phyloP scores from a whole-genome alignment of 1,140 invertebrate species.

The Procambarus clarkii region DNA sequence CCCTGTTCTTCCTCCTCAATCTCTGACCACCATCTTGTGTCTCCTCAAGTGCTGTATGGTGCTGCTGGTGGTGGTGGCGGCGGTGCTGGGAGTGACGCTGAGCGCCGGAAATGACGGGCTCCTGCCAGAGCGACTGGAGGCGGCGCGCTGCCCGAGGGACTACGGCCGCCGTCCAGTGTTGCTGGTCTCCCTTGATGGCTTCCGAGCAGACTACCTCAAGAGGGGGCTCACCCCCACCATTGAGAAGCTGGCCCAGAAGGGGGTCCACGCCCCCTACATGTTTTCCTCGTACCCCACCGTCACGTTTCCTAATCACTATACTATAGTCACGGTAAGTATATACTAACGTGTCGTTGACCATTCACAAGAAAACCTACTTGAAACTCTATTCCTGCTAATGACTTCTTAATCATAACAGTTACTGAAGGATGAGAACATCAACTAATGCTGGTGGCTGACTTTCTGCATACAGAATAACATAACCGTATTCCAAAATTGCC shows the following conservation, averaged over 20 bases:
- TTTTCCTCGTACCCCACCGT: conserved; percentile 83
- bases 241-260: conserved; percentile 78
- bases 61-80: too few species aligned
- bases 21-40: too few species aligned
- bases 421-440: not conserved
- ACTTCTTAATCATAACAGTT: not conserved
- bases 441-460: not conserved
- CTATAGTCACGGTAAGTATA: too few species aligned
- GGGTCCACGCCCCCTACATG: conserved; percentile 81
- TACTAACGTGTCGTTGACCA: not conserved
- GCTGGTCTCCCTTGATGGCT: conserved; percentile 84
- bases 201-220: conserved; percentile 83
- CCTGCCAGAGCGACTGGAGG: too few species aligned
- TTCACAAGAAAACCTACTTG: too few species aligned
- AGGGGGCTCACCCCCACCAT: conserved; percentile 79
- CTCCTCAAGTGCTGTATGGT: too few species aligned
- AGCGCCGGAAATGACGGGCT: too few species aligned
- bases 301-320: conserved; percentile 87
- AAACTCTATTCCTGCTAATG: too few species aligned
- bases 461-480: too few species aligned
- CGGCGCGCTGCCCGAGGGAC: not conserved
- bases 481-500: too few species aligned
- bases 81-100: too few species aligned
- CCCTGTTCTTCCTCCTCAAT: too few species aligned
- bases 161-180: conserved; percentile 77